These are phyloP conservation scores for Triplophysa tibetana DNA, from an alignment of 2,113 vertebrate species.

Conservation along the genomic window DNA sequence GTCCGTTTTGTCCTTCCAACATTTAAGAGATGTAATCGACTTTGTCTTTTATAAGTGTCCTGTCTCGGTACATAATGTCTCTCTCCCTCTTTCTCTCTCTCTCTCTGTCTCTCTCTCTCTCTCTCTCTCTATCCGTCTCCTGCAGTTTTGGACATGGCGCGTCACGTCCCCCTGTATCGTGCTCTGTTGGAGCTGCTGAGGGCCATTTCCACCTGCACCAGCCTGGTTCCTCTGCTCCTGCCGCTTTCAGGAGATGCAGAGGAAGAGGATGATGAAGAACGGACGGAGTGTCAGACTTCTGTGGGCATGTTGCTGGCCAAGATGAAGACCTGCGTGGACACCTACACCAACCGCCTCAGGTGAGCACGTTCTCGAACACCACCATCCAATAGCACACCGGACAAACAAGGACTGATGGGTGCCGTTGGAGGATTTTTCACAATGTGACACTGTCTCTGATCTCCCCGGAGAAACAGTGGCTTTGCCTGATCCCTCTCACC, in stretches of 20 bases:
- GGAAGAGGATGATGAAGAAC: conserved; percentile 86
- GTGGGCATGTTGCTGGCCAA: conserved; percentile 95
- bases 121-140: conserved; percentile 33
- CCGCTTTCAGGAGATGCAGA: conserved; percentile 83
- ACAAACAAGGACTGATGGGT: neutral
- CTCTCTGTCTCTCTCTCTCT: conserved; percentile 6
- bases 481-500: neutral
- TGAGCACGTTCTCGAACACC: conserved; percentile 45
- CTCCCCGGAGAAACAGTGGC: neutral
- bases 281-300: conserved; percentile 87
- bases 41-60: conserved; percentile 10
- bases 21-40: conserved; percentile 28
- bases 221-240: conserved; percentile 90
- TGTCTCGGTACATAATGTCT: conserved; percentile 14
- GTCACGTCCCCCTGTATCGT: conserved; percentile 93
- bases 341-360: conserved; percentile 97
- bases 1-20: conserved; percentile 10
- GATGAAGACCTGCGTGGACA: conserved; percentile 99
- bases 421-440: neutral
- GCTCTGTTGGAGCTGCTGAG: conserved; percentile 92
- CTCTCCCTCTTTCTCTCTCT: conserved; percentile 20
- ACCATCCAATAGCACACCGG: neutral
- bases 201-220: conserved; percentile 89
- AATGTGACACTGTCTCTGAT: neutral
- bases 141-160: conserved; percentile 95